Conservation (phyloP, 2,113 vertebrate species). For the Leucosticte australis region DNA sequence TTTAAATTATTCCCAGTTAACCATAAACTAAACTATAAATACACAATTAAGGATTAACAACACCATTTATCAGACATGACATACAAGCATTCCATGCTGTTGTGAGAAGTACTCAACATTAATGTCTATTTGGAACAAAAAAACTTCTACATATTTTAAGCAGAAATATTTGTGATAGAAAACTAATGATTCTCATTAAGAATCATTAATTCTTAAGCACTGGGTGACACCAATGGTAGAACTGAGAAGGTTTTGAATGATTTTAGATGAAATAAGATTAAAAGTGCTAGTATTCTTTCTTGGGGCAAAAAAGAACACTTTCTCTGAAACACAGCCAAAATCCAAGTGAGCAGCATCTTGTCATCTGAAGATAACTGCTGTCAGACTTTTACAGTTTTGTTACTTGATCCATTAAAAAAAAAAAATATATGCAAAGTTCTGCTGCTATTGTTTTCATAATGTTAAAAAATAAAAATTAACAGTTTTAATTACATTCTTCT, state of each 20-base stretch:
- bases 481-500: neutral
- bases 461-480: neutral
- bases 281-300: neutral
- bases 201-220: no score
- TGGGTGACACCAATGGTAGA: neutral
- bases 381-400: neutral
- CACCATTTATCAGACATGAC: neutral
- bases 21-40: constrained; percentile 38
- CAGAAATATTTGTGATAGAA: neutral
- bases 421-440: neutral
- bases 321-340: neutral
- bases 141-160: neutral
- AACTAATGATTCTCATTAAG: neutral
- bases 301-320: neutral
- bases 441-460: neutral
- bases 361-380: neutral
- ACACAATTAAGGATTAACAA: neutral
- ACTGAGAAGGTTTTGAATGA: neutral
- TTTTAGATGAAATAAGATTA: neutral
- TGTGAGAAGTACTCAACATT: neutral
- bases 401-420: neutral
- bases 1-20: neutral
- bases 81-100: neutral
- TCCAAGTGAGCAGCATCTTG: neutral
- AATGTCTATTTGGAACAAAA: neutral